A percentile compares a stretch with the other conserved stretches of the same genome.
These are phyloP conservation scores for Steromphala cineraria DNA, from an alignment of 2,888 invertebrate genomes.

Conservation along the genomic window DNA sequence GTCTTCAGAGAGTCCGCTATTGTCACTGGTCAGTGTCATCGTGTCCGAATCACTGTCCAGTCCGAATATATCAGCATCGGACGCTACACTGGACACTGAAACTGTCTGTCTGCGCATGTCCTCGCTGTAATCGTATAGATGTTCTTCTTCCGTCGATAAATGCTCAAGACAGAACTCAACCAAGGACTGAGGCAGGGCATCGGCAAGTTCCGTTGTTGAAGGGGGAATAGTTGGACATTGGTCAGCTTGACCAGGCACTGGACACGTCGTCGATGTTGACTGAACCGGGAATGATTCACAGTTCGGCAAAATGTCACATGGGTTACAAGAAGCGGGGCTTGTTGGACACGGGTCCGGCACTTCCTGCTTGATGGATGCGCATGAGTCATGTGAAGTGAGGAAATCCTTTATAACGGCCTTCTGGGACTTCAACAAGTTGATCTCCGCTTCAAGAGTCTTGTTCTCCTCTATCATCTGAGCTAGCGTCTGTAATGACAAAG, in stretches of 20 bases:
- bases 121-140: neutral
- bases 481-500: neutral
- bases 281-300: too few species aligned
- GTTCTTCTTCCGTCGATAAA: neutral
- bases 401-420: neutral
- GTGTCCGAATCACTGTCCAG: neutral
- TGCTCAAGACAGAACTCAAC: neutral
- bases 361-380: neutral
- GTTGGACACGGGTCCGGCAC: neutral
- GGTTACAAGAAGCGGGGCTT: neutral
- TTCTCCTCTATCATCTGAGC: neutral
- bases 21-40: neutral
- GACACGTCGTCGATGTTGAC: neutral
- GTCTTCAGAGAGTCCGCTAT: neutral
- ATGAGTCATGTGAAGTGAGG: neutral
- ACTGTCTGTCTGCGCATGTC: conserved; percentile 10
- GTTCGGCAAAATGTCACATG: too few species aligned
- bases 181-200: neutral
- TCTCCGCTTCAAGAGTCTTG: neutral
- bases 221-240: neutral
- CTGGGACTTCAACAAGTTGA: neutral
- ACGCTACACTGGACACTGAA: neutral
- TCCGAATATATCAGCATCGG: neutral
- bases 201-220: neutral
- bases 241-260: neutral